A percentile compares a stretch with the other conserved stretches of the same genome.
Conservation (phyloP, 2,113 vertebrate species). For the Axis porcinus region DNA sequence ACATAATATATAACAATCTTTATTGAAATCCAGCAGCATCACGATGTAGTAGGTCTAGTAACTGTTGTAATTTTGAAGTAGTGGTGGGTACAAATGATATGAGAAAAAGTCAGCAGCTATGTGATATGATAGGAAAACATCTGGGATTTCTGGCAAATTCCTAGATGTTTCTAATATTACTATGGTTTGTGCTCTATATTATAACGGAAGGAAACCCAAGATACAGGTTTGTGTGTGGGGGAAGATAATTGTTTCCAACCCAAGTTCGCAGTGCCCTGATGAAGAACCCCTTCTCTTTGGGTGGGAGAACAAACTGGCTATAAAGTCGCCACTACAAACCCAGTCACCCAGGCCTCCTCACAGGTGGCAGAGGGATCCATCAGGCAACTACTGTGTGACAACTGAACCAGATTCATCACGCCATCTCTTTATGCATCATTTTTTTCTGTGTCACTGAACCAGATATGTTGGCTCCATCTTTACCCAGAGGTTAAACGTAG, state of each 20-base stretch:
- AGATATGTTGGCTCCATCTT: slow-evolving; percentile 13
- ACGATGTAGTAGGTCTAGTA: background rate
- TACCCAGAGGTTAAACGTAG: slow-evolving; percentile 51
- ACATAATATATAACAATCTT: background rate
- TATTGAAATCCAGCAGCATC: background rate
- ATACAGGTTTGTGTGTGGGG: background rate
- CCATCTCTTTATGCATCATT: background rate
- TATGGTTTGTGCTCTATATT: background rate
- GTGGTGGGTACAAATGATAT: background rate
- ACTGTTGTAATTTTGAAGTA: background rate
- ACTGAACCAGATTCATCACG: background rate
- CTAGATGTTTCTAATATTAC: background rate
- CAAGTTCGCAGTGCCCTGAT: background rate
- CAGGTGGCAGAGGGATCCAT: background rate
- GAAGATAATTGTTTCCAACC: background rate
- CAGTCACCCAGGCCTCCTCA: background rate
- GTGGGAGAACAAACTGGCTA: background rate
- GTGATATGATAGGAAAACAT: background rate
- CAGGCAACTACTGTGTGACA: slow-evolving; percentile 31
- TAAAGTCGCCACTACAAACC: background rate
- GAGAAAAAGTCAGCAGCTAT: background rate
- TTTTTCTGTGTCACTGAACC: slow-evolving; percentile 21
- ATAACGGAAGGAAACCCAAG: background rate
- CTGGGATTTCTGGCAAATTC: background rate
- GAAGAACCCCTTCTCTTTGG: background rate